Percentiles rank a stretch among this genome's conserved stretches.
These are phyloP conservation scores for Atlantisia rogersi DNA, from an alignment of 2,113 vertebrate genomes.

Conservation along the genomic window DNA sequence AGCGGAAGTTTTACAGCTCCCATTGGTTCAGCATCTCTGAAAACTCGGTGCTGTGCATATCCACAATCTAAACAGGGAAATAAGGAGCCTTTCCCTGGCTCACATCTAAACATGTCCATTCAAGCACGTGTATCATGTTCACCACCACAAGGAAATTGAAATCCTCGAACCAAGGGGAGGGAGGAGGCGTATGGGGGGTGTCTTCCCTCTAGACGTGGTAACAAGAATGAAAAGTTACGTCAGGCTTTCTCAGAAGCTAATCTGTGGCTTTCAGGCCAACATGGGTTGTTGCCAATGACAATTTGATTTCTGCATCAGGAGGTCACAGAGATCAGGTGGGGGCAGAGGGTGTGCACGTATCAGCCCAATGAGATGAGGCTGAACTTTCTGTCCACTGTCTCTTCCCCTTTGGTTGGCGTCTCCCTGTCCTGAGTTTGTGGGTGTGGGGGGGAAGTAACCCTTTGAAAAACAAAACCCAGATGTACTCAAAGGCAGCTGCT, in stretches of 20 bases:
- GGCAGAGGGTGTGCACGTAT: not conserved
- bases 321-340: conserved; percentile 28
- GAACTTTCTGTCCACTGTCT: not conserved
- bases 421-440: not conserved
- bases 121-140: not conserved
- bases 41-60: not conserved
- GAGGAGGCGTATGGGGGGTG: not conserved
- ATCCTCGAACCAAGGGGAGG: not conserved
- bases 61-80: not conserved
- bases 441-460: not conserved
- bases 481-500: not conserved
- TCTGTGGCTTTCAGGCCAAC: conserved; percentile 32
- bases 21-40: not conserved
- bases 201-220: conserved; percentile 23
- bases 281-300: conserved; percentile 1
- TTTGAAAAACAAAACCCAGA: not conserved
- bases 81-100: not conserved
- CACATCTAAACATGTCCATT: not conserved
- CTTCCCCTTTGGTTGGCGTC: not conserved
- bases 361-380: conserved; percentile 22
- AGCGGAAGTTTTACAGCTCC: not conserved
- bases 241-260: conserved; percentile 64
- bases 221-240: not conserved
- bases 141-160: not conserved
- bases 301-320: conserved; percentile 28